Evolutionary conservation across 2,113 vertebrate species (phyloP).

Genomic region (Tragulus kanchil): DNA sequence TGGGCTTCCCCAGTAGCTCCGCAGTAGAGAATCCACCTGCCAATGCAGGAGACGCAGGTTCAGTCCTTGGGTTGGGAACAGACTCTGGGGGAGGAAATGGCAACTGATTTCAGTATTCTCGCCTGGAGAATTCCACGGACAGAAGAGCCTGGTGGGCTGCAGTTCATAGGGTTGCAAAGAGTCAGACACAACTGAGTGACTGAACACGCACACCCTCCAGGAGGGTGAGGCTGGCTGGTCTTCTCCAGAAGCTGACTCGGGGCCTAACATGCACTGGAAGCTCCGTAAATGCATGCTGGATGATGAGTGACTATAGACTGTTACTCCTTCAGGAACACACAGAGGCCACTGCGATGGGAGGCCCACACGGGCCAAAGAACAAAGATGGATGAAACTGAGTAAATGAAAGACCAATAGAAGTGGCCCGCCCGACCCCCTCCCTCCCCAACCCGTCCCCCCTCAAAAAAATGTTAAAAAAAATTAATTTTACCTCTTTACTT

Average conservation of each 20-base stretch:
- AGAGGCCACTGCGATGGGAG: no score
- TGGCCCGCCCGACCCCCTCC: no score
- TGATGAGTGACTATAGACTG: not conserved
- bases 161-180: not conserved
- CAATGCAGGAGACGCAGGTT: not conserved
- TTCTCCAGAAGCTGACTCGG: not conserved
- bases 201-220: not conserved
- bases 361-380: no score
- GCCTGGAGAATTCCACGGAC: rapidly evolving
- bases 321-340: not conserved
- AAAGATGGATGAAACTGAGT: no score
- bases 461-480: not conserved
- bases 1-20: not conserved
- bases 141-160: not conserved
- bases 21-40: not conserved
- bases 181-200: not conserved
- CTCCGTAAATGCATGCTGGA: rapidly evolving
- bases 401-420: no score
- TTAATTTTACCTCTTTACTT: not conserved
- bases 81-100: not conserved
- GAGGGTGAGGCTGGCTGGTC: not conserved
- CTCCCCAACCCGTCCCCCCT: no score
- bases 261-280: not conserved
- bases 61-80: not conserved
- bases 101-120: not conserved